Evolutionary conservation across 2,797 vertebrate species (phyloP).

Genomic region (Apogon talboti): DNA sequence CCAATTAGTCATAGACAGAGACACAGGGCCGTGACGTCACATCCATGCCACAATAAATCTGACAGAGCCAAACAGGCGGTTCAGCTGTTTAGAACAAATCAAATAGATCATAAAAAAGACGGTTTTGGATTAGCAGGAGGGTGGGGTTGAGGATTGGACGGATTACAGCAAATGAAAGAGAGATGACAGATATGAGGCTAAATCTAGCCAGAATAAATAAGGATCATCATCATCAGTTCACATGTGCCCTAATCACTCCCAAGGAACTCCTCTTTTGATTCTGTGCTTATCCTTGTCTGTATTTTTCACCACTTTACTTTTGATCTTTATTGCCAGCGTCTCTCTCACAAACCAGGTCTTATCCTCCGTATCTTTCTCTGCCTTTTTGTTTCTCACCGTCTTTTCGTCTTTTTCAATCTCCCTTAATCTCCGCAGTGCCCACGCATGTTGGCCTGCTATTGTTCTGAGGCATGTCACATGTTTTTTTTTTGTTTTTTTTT

Average conservation of each 20-base stretch:
- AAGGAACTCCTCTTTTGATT: conserved; percentile 48
- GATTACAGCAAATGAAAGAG: conserved; percentile 36
- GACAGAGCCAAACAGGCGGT: conserved; percentile 17
- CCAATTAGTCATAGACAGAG: conserved; percentile 67
- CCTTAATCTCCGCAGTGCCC: conserved; percentile 50
- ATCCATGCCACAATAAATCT: conserved; percentile 43
- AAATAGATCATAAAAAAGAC: conserved; percentile 24
- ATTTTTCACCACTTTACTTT: conserved; percentile 37
- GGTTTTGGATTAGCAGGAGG: conserved; percentile 13
- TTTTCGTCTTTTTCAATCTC: conserved; percentile 34
- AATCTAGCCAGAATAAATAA: conserved; percentile 49
- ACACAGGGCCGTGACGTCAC: conserved; percentile 49
- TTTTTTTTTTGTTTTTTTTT: conserved; percentile 23
- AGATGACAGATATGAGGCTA: conserved; percentile 32
- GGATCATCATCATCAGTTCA: conserved; percentile 30
- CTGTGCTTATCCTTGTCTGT: conserved; percentile 14
- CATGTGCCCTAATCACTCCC: conserved; percentile 37
- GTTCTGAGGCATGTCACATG: conserved; percentile 37
- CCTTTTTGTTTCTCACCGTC: conserved; percentile 28
- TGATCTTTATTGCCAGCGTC: conserved; percentile 46
- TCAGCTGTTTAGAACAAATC: conserved; percentile 38
- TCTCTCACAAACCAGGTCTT: conserved; percentile 17
- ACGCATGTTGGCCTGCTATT: conserved; percentile 48
- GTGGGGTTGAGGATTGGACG: conserved; percentile 13
- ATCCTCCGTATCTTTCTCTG: conserved; percentile 36